phyloP scores from a whole-genome alignment of 2,113 vertebrate genomes.

The Tauraco erythrolophus region DNA sequence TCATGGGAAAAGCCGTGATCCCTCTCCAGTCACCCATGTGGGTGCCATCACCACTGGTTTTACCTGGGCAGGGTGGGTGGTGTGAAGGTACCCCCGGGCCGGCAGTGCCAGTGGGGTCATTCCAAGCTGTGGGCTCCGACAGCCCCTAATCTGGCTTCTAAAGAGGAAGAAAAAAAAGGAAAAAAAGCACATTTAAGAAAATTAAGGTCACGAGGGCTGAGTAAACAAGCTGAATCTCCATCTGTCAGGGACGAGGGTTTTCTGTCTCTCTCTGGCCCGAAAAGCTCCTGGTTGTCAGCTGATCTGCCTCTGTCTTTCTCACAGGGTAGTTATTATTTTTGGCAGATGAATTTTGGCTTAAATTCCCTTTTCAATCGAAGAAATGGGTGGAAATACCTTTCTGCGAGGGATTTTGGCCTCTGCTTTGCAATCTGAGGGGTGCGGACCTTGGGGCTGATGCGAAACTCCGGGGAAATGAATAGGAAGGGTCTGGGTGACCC shows the following conservation, averaged over 20 bases:
- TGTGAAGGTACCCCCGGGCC: background rate
- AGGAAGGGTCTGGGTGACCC: background rate
- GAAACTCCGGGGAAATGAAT: rapidly evolving
- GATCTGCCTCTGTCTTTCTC: background rate
- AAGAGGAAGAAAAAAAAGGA: background rate
- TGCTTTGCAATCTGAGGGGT: background rate
- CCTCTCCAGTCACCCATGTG: background rate
- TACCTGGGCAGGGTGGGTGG: background rate
- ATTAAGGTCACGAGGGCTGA: conserved; percentile 43
- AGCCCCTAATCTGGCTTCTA: background rate
- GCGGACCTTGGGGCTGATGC: background rate
- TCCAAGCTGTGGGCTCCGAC: background rate
- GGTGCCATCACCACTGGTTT: background rate
- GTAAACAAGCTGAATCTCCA: conserved; percentile 35
- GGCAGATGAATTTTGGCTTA: conserved; percentile 6
- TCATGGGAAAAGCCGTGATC: rapidly evolving
- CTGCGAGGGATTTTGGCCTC: background rate
- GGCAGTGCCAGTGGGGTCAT: background rate
- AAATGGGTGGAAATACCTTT: background rate
- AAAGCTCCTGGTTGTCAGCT: conserved; percentile 49
- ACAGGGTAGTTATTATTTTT: background rate
- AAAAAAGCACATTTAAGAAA: conserved; percentile 52
- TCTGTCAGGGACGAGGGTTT: background rate
- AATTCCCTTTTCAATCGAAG: background rate
- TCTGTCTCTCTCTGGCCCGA: background rate